A percentile compares a stretch with the other conserved stretches of the same genome.
phyloP scores from a whole-genome alignment of 2,113 vertebrate species.

The Eublepharis macularius region DNA sequence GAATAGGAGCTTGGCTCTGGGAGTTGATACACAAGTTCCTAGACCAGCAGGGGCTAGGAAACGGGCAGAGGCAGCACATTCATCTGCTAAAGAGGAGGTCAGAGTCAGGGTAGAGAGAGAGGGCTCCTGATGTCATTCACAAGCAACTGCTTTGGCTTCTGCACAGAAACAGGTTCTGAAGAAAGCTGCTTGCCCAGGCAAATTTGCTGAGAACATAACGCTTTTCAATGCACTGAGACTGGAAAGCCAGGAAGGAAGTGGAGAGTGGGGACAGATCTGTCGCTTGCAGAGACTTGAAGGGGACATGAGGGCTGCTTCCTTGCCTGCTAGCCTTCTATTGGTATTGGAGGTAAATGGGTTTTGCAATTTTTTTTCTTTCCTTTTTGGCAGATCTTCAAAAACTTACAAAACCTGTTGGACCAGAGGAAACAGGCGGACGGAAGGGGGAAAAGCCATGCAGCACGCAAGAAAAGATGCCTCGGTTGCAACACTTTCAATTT shows the following conservation, averaged over 20 bases:
- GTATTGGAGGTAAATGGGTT: not conserved
- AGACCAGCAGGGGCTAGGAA: constrained; percentile 39
- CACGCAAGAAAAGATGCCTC: not conserved
- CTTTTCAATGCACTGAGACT: constrained; percentile 12
- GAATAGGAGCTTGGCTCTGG: fast-evolving
- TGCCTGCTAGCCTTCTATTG: not conserved
- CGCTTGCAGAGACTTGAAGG: not conserved
- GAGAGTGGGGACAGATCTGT: not conserved
- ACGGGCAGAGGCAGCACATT: not conserved
- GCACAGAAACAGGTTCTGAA: not conserved
- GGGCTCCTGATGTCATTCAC: constrained; percentile 15
- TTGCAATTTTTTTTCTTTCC: not conserved
- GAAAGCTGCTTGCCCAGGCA: not conserved
- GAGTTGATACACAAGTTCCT: constrained; percentile 35
- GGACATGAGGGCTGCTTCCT: not conserved
- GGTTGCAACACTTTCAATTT: not conserved
- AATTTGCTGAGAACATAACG: not conserved
- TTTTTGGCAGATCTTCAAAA: not conserved
- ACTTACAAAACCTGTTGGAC: not conserved
- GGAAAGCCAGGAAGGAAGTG: not conserved
- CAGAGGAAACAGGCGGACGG: not conserved
- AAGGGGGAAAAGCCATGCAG: not conserved
- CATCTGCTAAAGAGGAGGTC: constrained; percentile 12
- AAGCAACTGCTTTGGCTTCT: constrained; percentile 41
- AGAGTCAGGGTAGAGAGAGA: not conserved